phyloP scores from a whole-genome alignment of 2,113 vertebrate species.

The Varanus salvator region DNA sequence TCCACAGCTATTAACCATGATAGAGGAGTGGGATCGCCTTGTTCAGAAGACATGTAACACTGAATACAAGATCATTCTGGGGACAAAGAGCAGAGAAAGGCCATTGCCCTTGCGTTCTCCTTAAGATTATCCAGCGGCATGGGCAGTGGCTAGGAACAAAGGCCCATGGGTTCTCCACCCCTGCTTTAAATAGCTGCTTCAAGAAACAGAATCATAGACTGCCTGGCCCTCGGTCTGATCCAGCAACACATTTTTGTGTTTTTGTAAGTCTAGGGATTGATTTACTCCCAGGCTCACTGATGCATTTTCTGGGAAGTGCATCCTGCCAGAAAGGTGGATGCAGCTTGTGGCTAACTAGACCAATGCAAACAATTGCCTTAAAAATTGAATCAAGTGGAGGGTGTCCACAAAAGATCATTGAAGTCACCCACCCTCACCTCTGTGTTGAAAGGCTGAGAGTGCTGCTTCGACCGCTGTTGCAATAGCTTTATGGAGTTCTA shows the following conservation, averaged over 20 bases:
- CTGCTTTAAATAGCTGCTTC: too few species aligned
- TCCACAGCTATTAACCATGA: background rate
- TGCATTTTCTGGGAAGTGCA: background rate
- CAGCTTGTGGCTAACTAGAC: background rate
- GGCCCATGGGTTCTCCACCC: background rate
- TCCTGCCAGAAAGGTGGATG: background rate
- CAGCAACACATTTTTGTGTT: background rate
- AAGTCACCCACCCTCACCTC: background rate
- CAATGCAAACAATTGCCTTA: background rate
- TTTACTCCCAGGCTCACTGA: constrained; percentile 17
- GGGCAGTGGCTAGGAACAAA: background rate
- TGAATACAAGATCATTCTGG: background rate
- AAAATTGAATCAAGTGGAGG: background rate
- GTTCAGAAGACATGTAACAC: too few species aligned
- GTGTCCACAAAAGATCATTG: background rate
- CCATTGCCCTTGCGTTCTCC: background rate
- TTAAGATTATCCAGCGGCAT: background rate
- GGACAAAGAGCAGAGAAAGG: background rate
- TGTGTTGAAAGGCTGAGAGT: background rate
- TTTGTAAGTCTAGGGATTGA: background rate
- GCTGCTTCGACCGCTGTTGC: constrained; percentile 13
- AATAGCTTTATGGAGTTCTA: constrained; percentile 44
- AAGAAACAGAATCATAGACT: background rate
- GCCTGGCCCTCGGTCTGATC: background rate
- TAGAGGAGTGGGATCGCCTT: background rate